Conservation (phyloP, 2,888 invertebrate genomes). For the Hermaeophaga mercurialis region DNA sequence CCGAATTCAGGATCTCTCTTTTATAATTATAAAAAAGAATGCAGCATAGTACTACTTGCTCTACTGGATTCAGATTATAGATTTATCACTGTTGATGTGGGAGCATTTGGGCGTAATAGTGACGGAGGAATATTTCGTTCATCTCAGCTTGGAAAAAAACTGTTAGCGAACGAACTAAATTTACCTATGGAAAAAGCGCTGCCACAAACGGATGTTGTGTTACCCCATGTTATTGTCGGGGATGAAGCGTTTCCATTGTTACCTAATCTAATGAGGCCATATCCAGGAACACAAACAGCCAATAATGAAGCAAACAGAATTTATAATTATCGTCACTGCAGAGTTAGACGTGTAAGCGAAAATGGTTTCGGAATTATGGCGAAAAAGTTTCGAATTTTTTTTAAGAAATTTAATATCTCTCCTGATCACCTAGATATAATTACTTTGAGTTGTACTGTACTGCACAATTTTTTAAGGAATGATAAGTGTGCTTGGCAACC, state of each 20-base stretch:
- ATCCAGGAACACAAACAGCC: slow-evolving; percentile 29
- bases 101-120: slow-evolving; percentile 29
- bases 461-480: slow-evolving; percentile 22
- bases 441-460: not conserved
- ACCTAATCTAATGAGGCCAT: slow-evolving; percentile 32
- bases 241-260: slow-evolving; percentile 32
- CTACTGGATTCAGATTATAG: slow-evolving; percentile 32
- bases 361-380: slow-evolving; percentile 16
- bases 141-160: slow-evolving; percentile 28
- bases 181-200: slow-evolving; percentile 25
- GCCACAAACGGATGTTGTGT: slow-evolving; percentile 22
- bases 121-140: slow-evolving; percentile 33
- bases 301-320: slow-evolving; percentile 29
- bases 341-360: slow-evolving; percentile 11
- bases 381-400: slow-evolving; percentile 17
- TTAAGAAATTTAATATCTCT: not conserved
- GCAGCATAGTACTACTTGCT: slow-evolving; percentile 30
- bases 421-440: slow-evolving; percentile 11
- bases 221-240: slow-evolving; percentile 33
- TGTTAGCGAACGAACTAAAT: slow-evolving; percentile 18
- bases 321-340: slow-evolving; percentile 30
- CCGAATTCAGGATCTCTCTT: slow-evolving; percentile 32
- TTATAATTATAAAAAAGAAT: slow-evolving; percentile 24
- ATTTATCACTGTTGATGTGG: slow-evolving; percentile 34
- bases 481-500: not conserved